These are phyloP conservation scores for Drosophila colorata DNA, from an alignment of 2,888 invertebrate species.

Conservation along the genomic window DNA sequence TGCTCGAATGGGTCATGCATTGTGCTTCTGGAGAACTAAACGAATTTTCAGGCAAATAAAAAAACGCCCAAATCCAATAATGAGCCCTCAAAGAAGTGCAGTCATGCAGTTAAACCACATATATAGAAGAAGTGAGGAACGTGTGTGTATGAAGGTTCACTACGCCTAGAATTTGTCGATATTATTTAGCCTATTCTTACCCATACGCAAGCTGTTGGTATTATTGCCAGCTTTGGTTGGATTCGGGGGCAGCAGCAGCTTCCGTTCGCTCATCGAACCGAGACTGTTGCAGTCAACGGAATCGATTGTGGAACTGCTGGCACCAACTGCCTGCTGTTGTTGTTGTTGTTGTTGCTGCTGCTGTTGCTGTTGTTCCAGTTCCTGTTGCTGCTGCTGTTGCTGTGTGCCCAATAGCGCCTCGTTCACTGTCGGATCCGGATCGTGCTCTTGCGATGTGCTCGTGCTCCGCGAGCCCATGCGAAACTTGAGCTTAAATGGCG, in stretches of 20 bases:
- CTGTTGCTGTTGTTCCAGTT: slow-evolving; percentile 54
- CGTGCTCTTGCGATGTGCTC: slow-evolving; percentile 85
- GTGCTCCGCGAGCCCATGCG: slow-evolving; percentile 85
- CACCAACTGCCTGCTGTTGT: slow-evolving; percentile 76
- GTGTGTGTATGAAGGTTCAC: slow-evolving; percentile 9
- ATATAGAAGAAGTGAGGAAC: slow-evolving; percentile 4
- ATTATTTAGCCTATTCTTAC: slow-evolving; percentile 73
- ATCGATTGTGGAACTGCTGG: slow-evolving; percentile 85
- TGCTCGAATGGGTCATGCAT: slow-evolving; percentile 31
- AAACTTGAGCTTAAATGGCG: slow-evolving; percentile 85
- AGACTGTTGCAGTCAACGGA: slow-evolving; percentile 84
- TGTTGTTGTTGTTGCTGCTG: slow-evolving; percentile 59
- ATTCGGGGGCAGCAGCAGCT: slow-evolving; percentile 79
- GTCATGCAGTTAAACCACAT: slow-evolving; percentile 39
- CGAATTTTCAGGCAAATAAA: slow-evolving; percentile 12
- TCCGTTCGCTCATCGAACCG: slow-evolving; percentile 83
- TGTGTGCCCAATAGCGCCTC: slow-evolving; percentile 82
- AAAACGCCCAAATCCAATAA: slow-evolving; percentile 1
- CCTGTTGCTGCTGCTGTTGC: slow-evolving; percentile 66
- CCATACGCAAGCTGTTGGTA: slow-evolving; percentile 83
- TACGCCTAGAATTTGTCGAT: slow-evolving; percentile 1
- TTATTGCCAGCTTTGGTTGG: slow-evolving; percentile 56
- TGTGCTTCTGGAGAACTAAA: slow-evolving; percentile 28
- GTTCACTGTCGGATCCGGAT: slow-evolving; percentile 84
- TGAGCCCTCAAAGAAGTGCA: background rate